A percentile compares a stretch with the other conserved stretches of the same genome.
phyloP scores from a whole-genome alignment of 2,888 invertebrate genomes.

The Subacronicta megacephala region DNA sequence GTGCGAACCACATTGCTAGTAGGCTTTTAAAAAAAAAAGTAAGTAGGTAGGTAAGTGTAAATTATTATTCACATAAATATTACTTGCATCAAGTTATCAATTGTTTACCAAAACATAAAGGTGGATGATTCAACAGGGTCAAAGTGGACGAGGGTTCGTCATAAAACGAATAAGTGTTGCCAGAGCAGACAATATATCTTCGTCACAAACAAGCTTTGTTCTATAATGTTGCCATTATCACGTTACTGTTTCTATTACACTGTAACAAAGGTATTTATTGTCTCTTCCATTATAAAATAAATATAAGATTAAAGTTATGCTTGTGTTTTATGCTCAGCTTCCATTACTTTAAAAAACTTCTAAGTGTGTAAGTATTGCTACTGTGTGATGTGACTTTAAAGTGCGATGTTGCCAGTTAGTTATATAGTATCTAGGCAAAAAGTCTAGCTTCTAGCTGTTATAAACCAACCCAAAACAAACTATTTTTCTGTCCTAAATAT shows the following conservation, averaged over 20 bases:
- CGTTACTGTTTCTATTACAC: slow-evolving; percentile 40
- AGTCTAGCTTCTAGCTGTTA: background rate
- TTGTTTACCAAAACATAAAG: slow-evolving; percentile 15
- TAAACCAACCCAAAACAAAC: too few relatives aligned
- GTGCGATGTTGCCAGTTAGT: slow-evolving; percentile 3
- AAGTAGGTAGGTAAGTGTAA: too few relatives aligned
- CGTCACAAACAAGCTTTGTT: slow-evolving; percentile 51
- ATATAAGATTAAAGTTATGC: slow-evolving; percentile 7
- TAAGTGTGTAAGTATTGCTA: slow-evolving; percentile 2
- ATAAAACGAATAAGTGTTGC: slow-evolving; percentile 26
- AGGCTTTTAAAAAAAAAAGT: too few relatives aligned
- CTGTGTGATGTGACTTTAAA: background rate
- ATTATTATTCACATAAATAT: too few relatives aligned
- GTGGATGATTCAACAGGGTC: slow-evolving; percentile 36
- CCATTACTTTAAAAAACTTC: slow-evolving; percentile 21
- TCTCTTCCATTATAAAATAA: slow-evolving; percentile 20
- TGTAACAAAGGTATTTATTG: slow-evolving; percentile 35
- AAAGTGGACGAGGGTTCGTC: slow-evolving; percentile 28
- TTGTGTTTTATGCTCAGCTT: slow-evolving; percentile 13
- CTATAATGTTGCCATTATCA: slow-evolving; percentile 38
- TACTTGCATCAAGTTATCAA: slow-evolving; percentile 2
- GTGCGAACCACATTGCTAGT: too few relatives aligned
- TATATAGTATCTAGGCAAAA: background rate
- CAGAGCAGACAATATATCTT: slow-evolving; percentile 35
- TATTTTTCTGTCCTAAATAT: too few relatives aligned